Evolutionary conservation across 2,797 vertebrate genomes (phyloP), one percentile per base, ranked within the genome.

Genomic region (Hozukius guyotensis): DNA sequence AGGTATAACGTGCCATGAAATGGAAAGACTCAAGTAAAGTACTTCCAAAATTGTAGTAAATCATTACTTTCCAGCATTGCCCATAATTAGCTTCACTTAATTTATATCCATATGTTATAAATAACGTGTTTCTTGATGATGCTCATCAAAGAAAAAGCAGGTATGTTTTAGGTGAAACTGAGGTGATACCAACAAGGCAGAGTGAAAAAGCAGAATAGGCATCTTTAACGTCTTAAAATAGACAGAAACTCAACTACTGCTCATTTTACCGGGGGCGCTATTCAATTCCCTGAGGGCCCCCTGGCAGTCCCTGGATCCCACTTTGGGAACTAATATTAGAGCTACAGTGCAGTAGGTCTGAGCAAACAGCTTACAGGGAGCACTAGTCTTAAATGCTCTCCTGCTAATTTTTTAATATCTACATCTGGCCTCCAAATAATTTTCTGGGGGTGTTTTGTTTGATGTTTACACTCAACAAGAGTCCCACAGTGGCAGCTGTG

Each of bases 321-420:
- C 59, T 88, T 69, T 86, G 73, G 83, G 88, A 90, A 42, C 78
- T 84, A 81, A 86, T 72, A 80, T 81, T 81, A 85, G 55, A 75
- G 22, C 16, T 24, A 55, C 84, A 82, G 72, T 59, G 6, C 60
- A 65, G 34, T 31, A 59, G 46, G 76, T 80, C 55, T 81, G 16
- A 74, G 76, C 86, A 88, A 90, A 89, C 86, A 81, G 85, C 88
- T 87, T 46, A 75, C 59, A 83, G 84, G 69, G 70, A 85, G 55
- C 49, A 36, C n/a, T 52, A 24, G 55, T 77, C 74, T 66, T 82
- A 85, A 85, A 83, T 38, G 36, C 57, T 89, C 77, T 81, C 80
- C 34, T 81, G 72, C 67, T 82, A 62, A 75, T 75, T 83, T 79
- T 84, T 68, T n/a, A 57, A 83, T 77, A 84, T 82, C 61, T 77